Percentiles rank a stretch among this genome's conserved stretches.
These are phyloP conservation scores for Phaethornis superciliosus DNA, from an alignment of 2,113 vertebrate genomes.

Conservation along the genomic window DNA sequence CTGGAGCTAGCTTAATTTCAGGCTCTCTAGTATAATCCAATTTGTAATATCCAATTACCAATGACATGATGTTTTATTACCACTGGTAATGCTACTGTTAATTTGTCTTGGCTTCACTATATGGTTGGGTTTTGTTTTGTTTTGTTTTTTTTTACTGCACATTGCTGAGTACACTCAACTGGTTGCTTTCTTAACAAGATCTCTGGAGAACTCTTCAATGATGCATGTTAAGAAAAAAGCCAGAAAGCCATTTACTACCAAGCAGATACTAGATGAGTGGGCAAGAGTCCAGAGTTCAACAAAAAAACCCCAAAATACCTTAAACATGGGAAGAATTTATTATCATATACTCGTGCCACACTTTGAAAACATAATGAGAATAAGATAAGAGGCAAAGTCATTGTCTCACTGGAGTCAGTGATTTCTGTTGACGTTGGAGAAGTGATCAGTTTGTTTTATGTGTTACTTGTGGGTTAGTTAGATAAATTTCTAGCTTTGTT, in stretches of 20 bases:
- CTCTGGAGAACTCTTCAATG: conserved; percentile 68
- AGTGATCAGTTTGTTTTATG: neutral
- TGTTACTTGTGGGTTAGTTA: neutral
- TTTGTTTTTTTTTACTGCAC: conserved; percentile 43
- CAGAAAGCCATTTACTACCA: conserved; percentile 39
- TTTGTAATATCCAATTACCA: conserved; percentile 67
- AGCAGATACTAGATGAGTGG: neutral
- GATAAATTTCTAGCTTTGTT: neutral
- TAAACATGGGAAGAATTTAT: neutral
- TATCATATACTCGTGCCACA: neutral
- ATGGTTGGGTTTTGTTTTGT: neutral
- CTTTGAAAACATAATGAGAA: neutral
- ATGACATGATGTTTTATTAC: conserved; percentile 53
- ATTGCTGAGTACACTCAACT: conserved; percentile 43
- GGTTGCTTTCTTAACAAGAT: conserved; percentile 77
- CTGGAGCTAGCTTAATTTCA: conserved; percentile 60
- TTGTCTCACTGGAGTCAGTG: neutral
- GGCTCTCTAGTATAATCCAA: conserved; percentile 42
- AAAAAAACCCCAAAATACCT: neutral
- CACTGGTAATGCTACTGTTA: neutral
- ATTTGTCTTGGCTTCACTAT: conserved; percentile 52
- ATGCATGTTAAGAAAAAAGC: conserved; percentile 45
- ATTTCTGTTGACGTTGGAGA: neutral
- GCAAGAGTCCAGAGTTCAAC: neutral
- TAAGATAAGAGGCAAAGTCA: neutral